Evolutionary conservation across 2,888 invertebrate genomes (phyloP), one percentile per base, ranked within the genome.

Genomic region (Galeruca laticollis): DNA sequence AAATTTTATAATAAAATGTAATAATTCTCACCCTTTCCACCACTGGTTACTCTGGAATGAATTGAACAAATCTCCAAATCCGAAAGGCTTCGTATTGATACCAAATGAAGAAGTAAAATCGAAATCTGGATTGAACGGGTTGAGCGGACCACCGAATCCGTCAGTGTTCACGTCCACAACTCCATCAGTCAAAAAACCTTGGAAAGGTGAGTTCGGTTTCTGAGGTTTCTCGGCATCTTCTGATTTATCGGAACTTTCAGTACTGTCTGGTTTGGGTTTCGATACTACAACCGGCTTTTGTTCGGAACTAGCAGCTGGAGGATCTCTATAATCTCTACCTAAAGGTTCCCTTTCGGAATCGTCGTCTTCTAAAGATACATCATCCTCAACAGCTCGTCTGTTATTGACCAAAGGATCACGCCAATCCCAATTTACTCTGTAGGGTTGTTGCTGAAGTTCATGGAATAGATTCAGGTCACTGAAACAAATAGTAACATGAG

Each of bases 281-380:
- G 79, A 77, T 21, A 79, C 72, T 13, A 81, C 64, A 2, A 80
- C 76, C 5, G 78, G 77, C 63, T 75, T 71, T 59, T 82, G 80
- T 21, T 81, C 80, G 26, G 76, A 76, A 31, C 75, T 77, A 15
- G 75, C 64, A 5, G 73, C 62, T 21, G 59, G 63, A 10, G 83
- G 83, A 64, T 84, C 83, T 68, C 78, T 80, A 74, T 80, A 84
- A 66, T 83, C 81, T 1, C 83, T 83, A 4, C 74, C 78, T 9
- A 84, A 73, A n/a, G 80, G 81, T 76, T 84, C 84, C 1, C 82
- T 77, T 26, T 66, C 66, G 47, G 47, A 47, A 37, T 83, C 83
- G 59, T 73, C 68, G 35, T 69, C 37, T 18, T 35, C 47, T 43
- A 40, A 5, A 1, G 59, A 21, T 49, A 57, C 54, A 13, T 47